Conservation (phyloP, 2,888 invertebrate genomes). For the Idaea aversata region DNA sequence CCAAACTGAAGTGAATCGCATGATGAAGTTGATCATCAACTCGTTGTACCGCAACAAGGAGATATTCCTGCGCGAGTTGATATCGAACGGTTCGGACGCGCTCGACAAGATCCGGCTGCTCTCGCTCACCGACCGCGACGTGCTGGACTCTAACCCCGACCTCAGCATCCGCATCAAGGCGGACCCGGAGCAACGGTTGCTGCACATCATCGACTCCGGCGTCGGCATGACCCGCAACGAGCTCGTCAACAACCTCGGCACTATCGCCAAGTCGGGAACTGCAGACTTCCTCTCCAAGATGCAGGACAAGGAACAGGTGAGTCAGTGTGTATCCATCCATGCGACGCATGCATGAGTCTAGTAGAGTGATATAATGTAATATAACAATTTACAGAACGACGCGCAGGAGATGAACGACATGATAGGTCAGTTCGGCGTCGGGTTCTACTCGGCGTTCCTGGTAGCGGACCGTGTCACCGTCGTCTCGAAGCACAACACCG, state of each 20-base stretch:
- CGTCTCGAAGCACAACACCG: constrained; percentile 96
- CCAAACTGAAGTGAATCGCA: constrained; percentile 99
- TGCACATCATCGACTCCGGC: constrained; percentile 98
- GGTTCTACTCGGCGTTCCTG: constrained; percentile 98
- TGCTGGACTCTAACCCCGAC: constrained; percentile 89
- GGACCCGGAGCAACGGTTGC: constrained; percentile 93
- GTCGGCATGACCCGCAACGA: constrained; percentile 98
- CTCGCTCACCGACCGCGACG: constrained; percentile 91
- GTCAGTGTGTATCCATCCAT: background rate
- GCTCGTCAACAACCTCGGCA: constrained; percentile 96
- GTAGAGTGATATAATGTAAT: too few relatives aligned
- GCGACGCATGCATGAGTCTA: too few relatives aligned
- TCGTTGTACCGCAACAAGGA: constrained; percentile 99
- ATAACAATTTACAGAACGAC: constrained; percentile 44
- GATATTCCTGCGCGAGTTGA: constrained; percentile 98
- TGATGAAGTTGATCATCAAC: constrained; percentile 99
- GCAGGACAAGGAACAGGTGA: constrained; percentile 82
- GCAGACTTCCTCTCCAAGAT: constrained; percentile 97
- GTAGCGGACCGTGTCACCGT: constrained; percentile 98
- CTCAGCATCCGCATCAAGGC: constrained; percentile 94
- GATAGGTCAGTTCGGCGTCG: constrained; percentile 99
- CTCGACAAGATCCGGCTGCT: constrained; percentile 98
- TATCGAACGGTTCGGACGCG: constrained; percentile 99
- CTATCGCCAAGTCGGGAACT: constrained; percentile 98
- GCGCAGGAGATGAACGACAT: constrained; percentile 94